Evolutionary conservation across 2,797 vertebrate genomes (phyloP).

Genomic region (Melanotaenia nigrans): DNA sequence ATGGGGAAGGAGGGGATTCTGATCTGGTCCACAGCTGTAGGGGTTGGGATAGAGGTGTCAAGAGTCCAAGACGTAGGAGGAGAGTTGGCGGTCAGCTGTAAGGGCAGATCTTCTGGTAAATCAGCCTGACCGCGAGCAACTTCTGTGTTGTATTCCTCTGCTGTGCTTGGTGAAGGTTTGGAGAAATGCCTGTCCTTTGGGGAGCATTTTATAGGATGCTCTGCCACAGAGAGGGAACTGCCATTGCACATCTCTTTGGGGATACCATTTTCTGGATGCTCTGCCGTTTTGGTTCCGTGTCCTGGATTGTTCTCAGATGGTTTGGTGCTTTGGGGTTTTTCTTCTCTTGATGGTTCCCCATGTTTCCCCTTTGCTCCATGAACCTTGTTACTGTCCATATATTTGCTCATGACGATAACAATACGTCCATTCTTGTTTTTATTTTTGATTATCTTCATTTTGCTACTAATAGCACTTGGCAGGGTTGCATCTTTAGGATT

Average conservation of each 20-base stretch:
- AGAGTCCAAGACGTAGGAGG: slow-evolving; percentile 81
- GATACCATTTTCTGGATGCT: slow-evolving; percentile 66
- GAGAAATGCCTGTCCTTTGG: slow-evolving; percentile 78
- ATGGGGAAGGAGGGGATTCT: slow-evolving; percentile 72
- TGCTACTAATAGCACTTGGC: slow-evolving; percentile 87
- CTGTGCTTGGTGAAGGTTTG: slow-evolving; percentile 77
- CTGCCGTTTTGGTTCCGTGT: slow-evolving; percentile 66
- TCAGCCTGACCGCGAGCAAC: slow-evolving; percentile 77
- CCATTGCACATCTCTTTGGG: slow-evolving; percentile 70
- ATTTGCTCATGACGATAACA: slow-evolving; percentile 99
- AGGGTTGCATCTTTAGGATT: slow-evolving; percentile 82
- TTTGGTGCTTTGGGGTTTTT: slow-evolving; percentile 72
- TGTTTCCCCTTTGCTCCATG: slow-evolving; percentile 91
- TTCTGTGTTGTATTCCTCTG: slow-evolving; percentile 85
- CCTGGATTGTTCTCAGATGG: slow-evolving; percentile 62
- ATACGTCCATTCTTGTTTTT: slow-evolving; percentile 99
- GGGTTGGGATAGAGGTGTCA: slow-evolving; percentile 64
- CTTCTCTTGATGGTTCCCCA: slow-evolving; percentile 79
- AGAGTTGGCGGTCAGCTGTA: slow-evolving; percentile 90
- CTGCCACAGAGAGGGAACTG: slow-evolving; percentile 63
- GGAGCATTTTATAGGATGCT: slow-evolving; percentile 79
- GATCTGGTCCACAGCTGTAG: slow-evolving; percentile 71
- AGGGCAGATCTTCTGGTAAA: slow-evolving; percentile 81
- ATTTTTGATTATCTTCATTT: slow-evolving; percentile 99
- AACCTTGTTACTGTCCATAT: slow-evolving; percentile 94